phyloP scores from a whole-genome alignment of 2,888 invertebrate genomes.

The Melangyna quadrimaculata region DNA sequence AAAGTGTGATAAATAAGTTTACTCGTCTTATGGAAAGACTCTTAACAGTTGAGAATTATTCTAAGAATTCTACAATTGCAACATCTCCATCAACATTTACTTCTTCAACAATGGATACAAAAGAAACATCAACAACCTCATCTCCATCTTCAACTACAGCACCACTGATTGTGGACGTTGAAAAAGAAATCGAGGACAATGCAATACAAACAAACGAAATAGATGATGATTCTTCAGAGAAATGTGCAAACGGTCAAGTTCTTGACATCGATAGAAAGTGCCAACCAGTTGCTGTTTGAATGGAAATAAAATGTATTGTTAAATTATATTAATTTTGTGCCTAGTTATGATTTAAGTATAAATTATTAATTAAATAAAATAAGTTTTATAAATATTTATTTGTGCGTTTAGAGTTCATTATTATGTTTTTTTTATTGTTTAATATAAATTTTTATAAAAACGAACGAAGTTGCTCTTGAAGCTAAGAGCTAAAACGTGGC shows the following conservation, averaged over 20 bases:
- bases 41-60: constrained; percentile 24
- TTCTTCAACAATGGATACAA: background rate
- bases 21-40: constrained; percentile 74
- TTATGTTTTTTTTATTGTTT: no score
- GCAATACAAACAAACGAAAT: constrained; percentile 52
- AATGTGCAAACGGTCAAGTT: constrained; percentile 72
- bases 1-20: constrained; percentile 75
- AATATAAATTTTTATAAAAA: no score
- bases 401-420: no score
- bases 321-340: background rate
- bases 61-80: background rate
- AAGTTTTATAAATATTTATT: background rate
- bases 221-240: constrained; percentile 7
- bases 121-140: background rate
- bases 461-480: no score
- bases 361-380: background rate
- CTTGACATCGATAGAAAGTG: constrained; percentile 73
- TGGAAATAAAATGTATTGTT: background rate
- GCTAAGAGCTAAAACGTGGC: no score
- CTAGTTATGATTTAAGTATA: background rate
- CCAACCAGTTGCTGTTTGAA: constrained; percentile 53
- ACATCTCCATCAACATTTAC: no score
- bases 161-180: background rate
- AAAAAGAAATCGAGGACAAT: background rate
- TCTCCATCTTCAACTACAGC: no score